Conservation (phyloP, 2,888 invertebrate species). For the Sinohyriopsis cumingii region DNA sequence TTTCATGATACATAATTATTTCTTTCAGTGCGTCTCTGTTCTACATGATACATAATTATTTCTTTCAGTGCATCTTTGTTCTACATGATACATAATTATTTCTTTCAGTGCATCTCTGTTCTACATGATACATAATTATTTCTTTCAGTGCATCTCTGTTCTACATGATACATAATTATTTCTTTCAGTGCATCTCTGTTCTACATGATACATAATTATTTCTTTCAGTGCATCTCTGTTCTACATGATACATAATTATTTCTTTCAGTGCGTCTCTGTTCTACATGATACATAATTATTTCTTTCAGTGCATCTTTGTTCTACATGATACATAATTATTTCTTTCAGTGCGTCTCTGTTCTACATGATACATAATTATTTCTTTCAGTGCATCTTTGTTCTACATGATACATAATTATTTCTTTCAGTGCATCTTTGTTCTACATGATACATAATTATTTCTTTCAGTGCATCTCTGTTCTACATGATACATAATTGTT, state of each 20-base stretch:
- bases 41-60: conserved; percentile 82
- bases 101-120: conserved; percentile 89
- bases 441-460: conserved; percentile 82
- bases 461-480: conserved; percentile 89
- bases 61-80: conserved; percentile 89
- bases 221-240: conserved; percentile 89
- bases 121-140: conserved; percentile 82
- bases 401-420: conserved; percentile 82
- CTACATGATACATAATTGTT: conserved; percentile 82
- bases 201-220: conserved; percentile 82
- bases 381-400: conserved; percentile 89
- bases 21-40: conserved; percentile 89
- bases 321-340: conserved; percentile 82
- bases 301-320: conserved; percentile 89
- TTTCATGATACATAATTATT: neutral
- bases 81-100: conserved; percentile 82
- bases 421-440: conserved; percentile 89
- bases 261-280: conserved; percentile 89
- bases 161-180: conserved; percentile 82
- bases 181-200: conserved; percentile 89
- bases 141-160: conserved; percentile 89
- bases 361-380: conserved; percentile 82
- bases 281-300: conserved; percentile 82
- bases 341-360: conserved; percentile 89
- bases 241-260: conserved; percentile 82